These are phyloP conservation scores for Papilio dardanus DNA, from an alignment of 1,140 invertebrate species.

Conservation along the genomic window DNA sequence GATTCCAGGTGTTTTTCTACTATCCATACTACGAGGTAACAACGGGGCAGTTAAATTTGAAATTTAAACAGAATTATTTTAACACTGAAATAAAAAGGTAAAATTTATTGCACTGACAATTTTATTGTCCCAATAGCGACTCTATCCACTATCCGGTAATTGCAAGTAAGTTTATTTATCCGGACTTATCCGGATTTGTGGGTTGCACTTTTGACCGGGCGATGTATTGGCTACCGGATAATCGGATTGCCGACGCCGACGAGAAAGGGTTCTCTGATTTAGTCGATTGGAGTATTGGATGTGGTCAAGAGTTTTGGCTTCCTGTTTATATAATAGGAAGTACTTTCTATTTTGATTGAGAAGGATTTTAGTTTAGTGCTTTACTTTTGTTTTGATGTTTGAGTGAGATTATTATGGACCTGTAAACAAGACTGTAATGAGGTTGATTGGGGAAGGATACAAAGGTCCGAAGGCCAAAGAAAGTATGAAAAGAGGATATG, in stretches of 20 bases:
- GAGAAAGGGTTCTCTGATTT: constrained; percentile 22
- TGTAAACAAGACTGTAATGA: no score
- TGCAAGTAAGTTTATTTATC: constrained; percentile 17
- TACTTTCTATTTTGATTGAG: neutral
- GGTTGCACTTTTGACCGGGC: constrained; percentile 29
- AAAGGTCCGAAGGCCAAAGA: no score
- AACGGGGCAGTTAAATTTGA: no score
- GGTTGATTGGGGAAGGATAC: no score
- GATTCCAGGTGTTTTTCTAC: no score
- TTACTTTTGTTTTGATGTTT: neutral
- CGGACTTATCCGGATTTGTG: constrained; percentile 16
- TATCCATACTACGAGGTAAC: no score
- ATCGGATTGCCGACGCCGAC: constrained; percentile 7
- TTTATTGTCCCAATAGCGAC: neutral
- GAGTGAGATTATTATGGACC: no score
- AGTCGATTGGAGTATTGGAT: constrained; percentile 19
- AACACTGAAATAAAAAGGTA: no score
- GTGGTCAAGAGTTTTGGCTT: neutral
- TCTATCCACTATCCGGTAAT: neutral
- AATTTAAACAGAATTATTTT: no score
- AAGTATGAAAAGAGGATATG: no score
- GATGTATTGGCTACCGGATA: constrained; percentile 21
- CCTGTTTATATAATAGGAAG: neutral
- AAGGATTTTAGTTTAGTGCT: neutral
- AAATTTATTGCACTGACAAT: neutral